Conservation (phyloP, 1,140 invertebrate species). For the Solenopsis fugax region DNA sequence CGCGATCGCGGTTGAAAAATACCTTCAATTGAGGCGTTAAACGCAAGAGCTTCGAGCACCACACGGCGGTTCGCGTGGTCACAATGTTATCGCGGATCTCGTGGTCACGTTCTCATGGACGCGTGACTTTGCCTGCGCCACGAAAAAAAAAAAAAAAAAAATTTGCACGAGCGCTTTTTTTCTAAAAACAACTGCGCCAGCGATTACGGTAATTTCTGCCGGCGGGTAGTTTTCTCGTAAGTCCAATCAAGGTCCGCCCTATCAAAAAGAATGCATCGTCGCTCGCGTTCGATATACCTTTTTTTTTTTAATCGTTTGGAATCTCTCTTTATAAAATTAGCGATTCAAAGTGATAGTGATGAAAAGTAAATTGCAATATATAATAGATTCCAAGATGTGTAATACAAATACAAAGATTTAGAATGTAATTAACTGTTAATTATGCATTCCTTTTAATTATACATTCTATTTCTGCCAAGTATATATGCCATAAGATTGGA, state of each 20-base stretch:
- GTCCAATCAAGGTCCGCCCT: conserved; percentile 35
- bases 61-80: conserved; percentile 42
- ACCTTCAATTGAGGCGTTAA: conserved; percentile 58
- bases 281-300: conserved; percentile 2
- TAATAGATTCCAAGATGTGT: not conserved
- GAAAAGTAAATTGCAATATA: not conserved
- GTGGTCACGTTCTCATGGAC: conserved; percentile 56
- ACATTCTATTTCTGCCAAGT: not conserved
- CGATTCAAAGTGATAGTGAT: not conserved
- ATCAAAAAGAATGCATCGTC: conserved; percentile 25
- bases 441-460: not conserved
- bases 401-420: not conserved
- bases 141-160: conserved; percentile 48
- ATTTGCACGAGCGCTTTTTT: conserved; percentile 39
- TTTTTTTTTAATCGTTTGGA: not conserved
- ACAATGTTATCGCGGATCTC: conserved; percentile 57
- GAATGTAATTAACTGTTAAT: not conserved
- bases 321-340: not conserved
- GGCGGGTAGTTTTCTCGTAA: conserved; percentile 36
- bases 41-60: conserved; percentile 45
- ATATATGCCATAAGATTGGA: not conserved
- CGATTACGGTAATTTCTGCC: conserved; percentile 58
- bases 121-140: conserved; percentile 49
- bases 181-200: conserved; percentile 37
- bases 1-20: conserved; percentile 39